Evolutionary conservation across 2,113 vertebrate species (phyloP).

Genomic region (Colistium nudipinnis): DNA sequence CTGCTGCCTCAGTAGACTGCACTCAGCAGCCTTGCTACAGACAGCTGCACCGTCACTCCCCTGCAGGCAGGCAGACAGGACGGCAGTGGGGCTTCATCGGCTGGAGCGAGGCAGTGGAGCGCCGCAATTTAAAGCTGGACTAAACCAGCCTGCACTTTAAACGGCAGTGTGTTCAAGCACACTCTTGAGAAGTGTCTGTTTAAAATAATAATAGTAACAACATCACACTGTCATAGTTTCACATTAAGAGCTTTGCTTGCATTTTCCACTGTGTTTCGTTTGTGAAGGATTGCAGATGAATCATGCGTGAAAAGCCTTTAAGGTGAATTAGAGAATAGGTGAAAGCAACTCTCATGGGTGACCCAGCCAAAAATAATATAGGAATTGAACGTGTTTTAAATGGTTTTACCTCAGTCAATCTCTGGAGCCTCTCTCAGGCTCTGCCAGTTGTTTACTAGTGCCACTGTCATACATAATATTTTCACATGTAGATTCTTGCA

Average conservation of each 20-base stretch:
- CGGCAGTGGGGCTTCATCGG: slow-evolving; percentile 53
- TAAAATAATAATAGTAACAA: not conserved
- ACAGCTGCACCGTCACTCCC: slow-evolving; percentile 62
- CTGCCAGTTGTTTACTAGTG: slow-evolving; percentile 42
- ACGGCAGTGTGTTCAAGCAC: slow-evolving; percentile 4
- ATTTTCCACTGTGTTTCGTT: not conserved
- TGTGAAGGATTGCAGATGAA: not conserved
- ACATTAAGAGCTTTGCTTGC: not conserved
- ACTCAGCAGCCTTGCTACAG: slow-evolving; percentile 63
- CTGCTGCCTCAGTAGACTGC: slow-evolving; percentile 35
- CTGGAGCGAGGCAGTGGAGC: slow-evolving; percentile 31
- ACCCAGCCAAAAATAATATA: slow-evolving; percentile 49
- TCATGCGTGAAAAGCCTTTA: not conserved
- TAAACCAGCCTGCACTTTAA: slow-evolving; percentile 3
- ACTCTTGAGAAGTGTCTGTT: slow-evolving; percentile 5
- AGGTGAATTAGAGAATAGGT: slow-evolving; percentile 25
- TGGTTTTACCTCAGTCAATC: slow-evolving; percentile 43
- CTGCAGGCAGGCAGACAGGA: slow-evolving; percentile 48
- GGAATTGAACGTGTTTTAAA: too few species aligned
- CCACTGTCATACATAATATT: slow-evolving; percentile 54
- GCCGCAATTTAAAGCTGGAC: slow-evolving; percentile 55
- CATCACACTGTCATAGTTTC: not conserved
- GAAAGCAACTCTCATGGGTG: slow-evolving; percentile 36
- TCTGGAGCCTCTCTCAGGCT: slow-evolving; percentile 26
- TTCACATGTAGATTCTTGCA: slow-evolving; percentile 30